Conservation (phyloP, 2,797 vertebrate genomes). For the Muscicapa comitata region DNA sequence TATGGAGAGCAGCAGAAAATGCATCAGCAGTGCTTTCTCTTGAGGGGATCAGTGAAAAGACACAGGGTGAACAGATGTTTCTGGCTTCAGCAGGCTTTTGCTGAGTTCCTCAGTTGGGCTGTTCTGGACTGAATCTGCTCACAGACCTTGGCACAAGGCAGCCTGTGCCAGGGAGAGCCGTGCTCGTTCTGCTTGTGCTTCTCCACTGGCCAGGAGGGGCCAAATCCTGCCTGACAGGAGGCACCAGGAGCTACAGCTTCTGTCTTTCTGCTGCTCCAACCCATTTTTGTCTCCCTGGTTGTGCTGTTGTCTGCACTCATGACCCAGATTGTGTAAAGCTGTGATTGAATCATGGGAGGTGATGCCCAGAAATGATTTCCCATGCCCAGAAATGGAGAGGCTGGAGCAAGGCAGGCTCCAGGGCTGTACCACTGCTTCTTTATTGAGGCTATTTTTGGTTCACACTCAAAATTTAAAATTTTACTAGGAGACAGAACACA, state of each 20-base stretch:
- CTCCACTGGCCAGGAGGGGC: neutral
- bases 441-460: neutral
- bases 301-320: neutral
- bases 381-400: accelerated
- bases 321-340: accelerated
- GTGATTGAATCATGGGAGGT: neutral
- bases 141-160: neutral
- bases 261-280: neutral
- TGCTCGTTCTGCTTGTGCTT: accelerated
- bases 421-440: neutral
- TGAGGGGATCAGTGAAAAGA: neutral
- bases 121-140: neutral
- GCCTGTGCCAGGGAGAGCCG: accelerated
- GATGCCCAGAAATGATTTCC: neutral
- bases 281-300: neutral
- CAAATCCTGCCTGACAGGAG: neutral
- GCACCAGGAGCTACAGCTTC: neutral
- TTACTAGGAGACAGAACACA: neutral
- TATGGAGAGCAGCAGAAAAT: neutral
- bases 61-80: neutral
- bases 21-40: neutral
- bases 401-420: neutral
- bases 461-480: neutral
- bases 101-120: neutral
- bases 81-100: neutral